These are phyloP conservation scores for Albula glossodonta DNA, from an alignment of 2,113 vertebrate species.

Conservation along the genomic window DNA sequence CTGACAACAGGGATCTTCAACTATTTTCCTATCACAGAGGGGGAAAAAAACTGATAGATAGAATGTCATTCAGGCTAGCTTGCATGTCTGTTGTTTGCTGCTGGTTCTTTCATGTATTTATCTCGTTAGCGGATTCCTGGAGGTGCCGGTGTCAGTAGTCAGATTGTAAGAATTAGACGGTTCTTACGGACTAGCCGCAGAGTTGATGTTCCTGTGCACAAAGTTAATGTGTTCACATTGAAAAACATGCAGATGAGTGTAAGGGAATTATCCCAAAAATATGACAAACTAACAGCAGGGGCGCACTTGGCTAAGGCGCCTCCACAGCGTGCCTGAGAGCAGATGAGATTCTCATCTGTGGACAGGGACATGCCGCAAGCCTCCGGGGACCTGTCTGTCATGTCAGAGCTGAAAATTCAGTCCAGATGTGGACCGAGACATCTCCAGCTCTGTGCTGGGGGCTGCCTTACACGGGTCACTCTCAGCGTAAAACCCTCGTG, in stretches of 20 bases:
- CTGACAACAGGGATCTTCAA: background rate
- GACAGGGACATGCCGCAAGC: constrained; percentile 19
- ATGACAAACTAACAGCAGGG: background rate
- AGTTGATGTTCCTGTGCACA: background rate
- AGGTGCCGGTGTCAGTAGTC: background rate
- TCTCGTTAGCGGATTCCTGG: constrained; percentile 19
- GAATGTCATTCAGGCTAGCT: background rate
- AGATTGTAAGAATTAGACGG: background rate
- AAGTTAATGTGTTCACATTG: background rate
- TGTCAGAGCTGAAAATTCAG: constrained; percentile 16
- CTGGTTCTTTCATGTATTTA: background rate
- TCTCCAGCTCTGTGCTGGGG: background rate
- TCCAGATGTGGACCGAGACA: constrained; percentile 14
- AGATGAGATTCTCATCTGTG: constrained; percentile 7
- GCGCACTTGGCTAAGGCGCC: background rate
- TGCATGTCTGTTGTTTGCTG: constrained; percentile 15
- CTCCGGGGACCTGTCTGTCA: constrained; percentile 24
- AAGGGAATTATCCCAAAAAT: background rate
- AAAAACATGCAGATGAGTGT: background rate
- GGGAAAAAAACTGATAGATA: background rate
- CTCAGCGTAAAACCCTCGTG: background rate
- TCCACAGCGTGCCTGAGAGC: background rate
- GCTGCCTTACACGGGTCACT: background rate
- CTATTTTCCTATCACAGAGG: background rate
- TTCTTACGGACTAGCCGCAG: background rate